Conservation (phyloP, 2,888 invertebrate species). For the Dolichomitus sp. region DNA sequence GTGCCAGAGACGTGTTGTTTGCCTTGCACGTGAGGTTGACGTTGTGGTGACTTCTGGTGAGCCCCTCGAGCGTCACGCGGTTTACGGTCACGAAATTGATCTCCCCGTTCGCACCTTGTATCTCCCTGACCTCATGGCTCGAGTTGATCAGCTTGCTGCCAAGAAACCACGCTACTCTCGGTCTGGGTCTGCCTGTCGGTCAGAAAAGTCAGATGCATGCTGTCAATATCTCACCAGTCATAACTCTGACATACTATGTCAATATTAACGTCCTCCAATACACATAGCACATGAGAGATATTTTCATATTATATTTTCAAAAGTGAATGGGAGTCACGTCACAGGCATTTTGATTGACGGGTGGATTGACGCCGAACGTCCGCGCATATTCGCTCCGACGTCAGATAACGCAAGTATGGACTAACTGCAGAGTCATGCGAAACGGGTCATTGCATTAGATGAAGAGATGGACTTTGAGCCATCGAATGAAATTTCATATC, state of each 20-base stretch:
- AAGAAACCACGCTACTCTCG: slow-evolving; percentile 94
- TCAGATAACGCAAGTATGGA: slow-evolving; percentile 10
- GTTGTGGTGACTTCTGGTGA: slow-evolving; percentile 94
- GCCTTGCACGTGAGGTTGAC: slow-evolving; percentile 95
- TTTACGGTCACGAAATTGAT: slow-evolving; percentile 92
- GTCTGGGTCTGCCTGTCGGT: slow-evolving; percentile 90
- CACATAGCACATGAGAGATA: background rate
- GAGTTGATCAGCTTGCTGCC: slow-evolving; percentile 95
- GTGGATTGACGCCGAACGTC: background rate
- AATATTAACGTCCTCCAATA: background rate
- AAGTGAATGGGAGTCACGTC: slow-evolving; percentile 4
- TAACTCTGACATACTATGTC: slow-evolving; percentile 35
- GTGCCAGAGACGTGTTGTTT: slow-evolving; percentile 94
- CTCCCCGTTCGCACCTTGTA: slow-evolving; percentile 73
- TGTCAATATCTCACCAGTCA: slow-evolving; percentile 51
- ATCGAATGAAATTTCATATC: slow-evolving; percentile 25
- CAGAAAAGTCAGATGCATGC: slow-evolving; percentile 53
- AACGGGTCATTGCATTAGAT: slow-evolving; percentile 9
- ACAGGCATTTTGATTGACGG: slow-evolving; percentile 19
- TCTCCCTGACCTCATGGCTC: slow-evolving; percentile 90
- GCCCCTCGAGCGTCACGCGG: slow-evolving; percentile 93
- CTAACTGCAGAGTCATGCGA: slow-evolving; percentile 4
- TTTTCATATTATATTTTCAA: slow-evolving; percentile 10
- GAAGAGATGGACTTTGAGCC: slow-evolving; percentile 2
- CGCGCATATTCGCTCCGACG: background rate